These are phyloP conservation scores for Gobionotothen gibberifrons DNA, from an alignment of 2,797 vertebrate genomes.

Conservation along the genomic window DNA sequence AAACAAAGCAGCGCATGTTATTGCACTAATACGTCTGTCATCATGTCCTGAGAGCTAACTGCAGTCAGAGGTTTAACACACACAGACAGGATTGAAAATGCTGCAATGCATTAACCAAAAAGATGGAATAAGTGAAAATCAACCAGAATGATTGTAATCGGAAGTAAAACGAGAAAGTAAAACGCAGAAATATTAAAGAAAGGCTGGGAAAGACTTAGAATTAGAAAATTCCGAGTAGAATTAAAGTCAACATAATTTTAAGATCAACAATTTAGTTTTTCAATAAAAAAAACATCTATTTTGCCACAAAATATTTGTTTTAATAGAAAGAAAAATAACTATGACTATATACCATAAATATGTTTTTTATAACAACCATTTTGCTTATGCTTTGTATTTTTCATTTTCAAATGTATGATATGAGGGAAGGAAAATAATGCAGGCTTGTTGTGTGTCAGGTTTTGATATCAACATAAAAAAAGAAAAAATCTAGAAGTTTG, in stretches of 20 bases:
- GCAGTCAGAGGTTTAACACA: slow-evolving; percentile 20
- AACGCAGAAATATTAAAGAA: slow-evolving; percentile 6
- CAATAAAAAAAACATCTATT: slow-evolving; percentile 7
- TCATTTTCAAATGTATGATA: slow-evolving; percentile 17
- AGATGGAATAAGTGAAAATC: slow-evolving; percentile 6
- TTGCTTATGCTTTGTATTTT: neutral
- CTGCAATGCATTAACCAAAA: slow-evolving; percentile 19
- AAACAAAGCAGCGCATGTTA: slow-evolving; percentile 64
- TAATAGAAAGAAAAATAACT: neutral
- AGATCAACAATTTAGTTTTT: slow-evolving; percentile 1
- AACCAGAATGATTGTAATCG: neutral
- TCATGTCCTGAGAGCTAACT: slow-evolving; percentile 35
- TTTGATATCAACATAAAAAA: neutral
- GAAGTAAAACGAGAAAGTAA: slow-evolving; percentile 1
- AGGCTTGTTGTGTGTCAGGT: neutral
- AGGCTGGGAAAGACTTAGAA: neutral
- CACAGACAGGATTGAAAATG: slow-evolving; percentile 15
- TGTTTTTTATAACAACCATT: neutral
- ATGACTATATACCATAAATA: neutral
- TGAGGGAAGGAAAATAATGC: slow-evolving; percentile 2
- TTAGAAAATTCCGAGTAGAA: slow-evolving; percentile 4
- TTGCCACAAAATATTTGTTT: neutral
- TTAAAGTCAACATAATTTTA: neutral
- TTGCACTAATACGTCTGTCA: slow-evolving; percentile 62
- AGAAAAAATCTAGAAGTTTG: neutral